Conservation (phyloP, 2,888 invertebrate species). For the Ypsolopha scabrella region DNA sequence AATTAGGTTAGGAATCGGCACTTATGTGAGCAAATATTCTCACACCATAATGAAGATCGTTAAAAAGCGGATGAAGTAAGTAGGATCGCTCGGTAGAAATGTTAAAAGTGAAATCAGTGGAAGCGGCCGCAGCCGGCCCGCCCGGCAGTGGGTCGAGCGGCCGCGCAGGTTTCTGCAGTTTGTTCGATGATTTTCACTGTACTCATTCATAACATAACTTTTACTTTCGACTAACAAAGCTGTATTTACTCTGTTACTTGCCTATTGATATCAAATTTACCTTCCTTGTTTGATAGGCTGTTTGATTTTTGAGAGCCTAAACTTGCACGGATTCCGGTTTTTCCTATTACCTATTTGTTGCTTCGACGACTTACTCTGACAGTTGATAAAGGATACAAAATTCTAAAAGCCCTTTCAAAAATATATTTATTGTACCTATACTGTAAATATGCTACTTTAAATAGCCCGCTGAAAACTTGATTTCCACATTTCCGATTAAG, state of each 20-base stretch:
- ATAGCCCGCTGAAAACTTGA: too few relatives aligned
- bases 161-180: constrained; percentile 51
- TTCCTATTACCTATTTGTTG: too few relatives aligned
- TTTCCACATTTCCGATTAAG: too few relatives aligned
- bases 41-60: neutral
- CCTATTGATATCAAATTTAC: too few relatives aligned
- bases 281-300: too few relatives aligned
- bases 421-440: too few relatives aligned
- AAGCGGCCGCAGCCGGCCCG: constrained; percentile 24
- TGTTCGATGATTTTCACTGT: constrained; percentile 53
- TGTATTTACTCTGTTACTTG: neutral
- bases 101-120: constrained; percentile 57
- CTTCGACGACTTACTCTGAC: too few relatives aligned
- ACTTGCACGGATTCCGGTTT: too few relatives aligned
- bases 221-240: constrained; percentile 54
- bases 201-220: constrained; percentile 39
- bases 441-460: too few relatives aligned
- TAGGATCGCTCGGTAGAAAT: constrained; percentile 32
- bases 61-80: constrained; percentile 3
- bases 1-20: constrained; percentile 1
- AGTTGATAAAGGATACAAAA: too few relatives aligned
- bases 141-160: constrained; percentile 51
- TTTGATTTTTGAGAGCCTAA: too few relatives aligned
- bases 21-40: neutral
- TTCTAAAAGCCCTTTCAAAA: too few relatives aligned